Base-by-base conservation (phyloP, 1,140 invertebrate genomes). In the Solenopsis fugax region DNA sequence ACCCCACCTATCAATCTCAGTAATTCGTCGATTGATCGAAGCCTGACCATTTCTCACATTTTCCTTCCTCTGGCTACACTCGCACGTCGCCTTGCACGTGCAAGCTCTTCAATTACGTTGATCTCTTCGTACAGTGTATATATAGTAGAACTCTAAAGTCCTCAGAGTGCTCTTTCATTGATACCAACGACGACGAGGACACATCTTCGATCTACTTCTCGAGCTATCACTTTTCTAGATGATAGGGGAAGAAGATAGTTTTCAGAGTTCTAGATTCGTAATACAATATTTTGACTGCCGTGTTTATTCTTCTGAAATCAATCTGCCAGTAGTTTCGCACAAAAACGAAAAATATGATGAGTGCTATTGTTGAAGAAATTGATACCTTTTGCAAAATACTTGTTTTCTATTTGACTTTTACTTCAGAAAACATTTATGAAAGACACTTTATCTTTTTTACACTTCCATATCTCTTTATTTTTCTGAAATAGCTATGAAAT, bases 131-230 rank as follows among this genome's bases (percentile, higher is more conserved):
- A 58, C 5, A 21, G n/a, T 18, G n/a, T 41, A 34, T 41, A 82
- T 24, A 50, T 41, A 73, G 58, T 29, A 72, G 2, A 76, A 34
- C 12, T 56, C 62, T 37, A 48, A 88, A 76, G 50, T 41, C 16
- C 12, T 58, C 54, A 18, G 52, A 82, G 9, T 34, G 62, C 29
- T 69, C 21, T 88, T 77, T 88, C 45, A 75, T 84, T 67, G 69
- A 86, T n/a, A 75, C 34, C 34, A 80, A 60, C 54, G 52, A 72
- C 48, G 58, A 45, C 56, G 71, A 64, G 9, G 37, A 29, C 29
- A 41, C 73, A 21, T 84, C 18, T 73, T 88, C 50, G 81, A 73
- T 72, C 10, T 29, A 29, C 16, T 84, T 24, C 18, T 50, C 56
- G 41, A 64, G 10, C 10, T 81, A 81, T 16, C 13, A 29, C 58